Percentiles rank a stretch among this genome's conserved stretches.
These are phyloP conservation scores for Harpagifer antarcticus DNA, from an alignment of 2,797 vertebrate species.

Conservation along the genomic window DNA sequence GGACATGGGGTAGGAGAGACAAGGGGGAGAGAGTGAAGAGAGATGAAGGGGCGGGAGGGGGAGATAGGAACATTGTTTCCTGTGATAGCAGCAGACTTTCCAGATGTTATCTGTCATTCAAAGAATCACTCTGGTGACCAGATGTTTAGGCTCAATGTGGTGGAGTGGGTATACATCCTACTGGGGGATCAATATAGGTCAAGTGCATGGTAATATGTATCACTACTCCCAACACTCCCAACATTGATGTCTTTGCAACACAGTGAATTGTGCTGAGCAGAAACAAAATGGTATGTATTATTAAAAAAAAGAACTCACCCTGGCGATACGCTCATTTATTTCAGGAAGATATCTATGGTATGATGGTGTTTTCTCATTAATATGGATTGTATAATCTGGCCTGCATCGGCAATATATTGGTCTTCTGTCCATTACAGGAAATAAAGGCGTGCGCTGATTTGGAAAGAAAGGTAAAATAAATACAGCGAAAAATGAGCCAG, in stretches of 20 bases:
- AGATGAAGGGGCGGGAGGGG: constrained; percentile 58
- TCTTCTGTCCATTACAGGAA: constrained; percentile 62
- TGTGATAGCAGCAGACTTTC: constrained; percentile 88
- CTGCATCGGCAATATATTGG: constrained; percentile 59
- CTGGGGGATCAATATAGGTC: constrained; percentile 79
- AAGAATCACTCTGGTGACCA: constrained; percentile 82
- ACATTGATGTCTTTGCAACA: constrained; percentile 53
- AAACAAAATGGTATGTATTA: constrained; percentile 11
- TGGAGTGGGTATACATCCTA: constrained; percentile 65
- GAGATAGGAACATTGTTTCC: constrained; percentile 84
- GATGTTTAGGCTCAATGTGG: constrained; percentile 82
- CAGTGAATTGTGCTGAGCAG: constrained; percentile 17
- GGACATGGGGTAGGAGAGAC: constrained; percentile 71
- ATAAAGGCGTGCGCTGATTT: constrained; percentile 73
- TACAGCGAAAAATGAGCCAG: constrained; percentile 68
- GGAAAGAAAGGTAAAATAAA: constrained; percentile 77
- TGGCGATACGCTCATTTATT: constrained; percentile 40
- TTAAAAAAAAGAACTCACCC: constrained; percentile 19
- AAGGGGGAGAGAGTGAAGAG: constrained; percentile 47
- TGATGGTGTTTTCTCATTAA: constrained; percentile 58
- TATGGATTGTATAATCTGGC: constrained; percentile 54
- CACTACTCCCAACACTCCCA: constrained; percentile 38
- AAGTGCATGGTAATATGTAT: constrained; percentile 79
- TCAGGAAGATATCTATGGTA: constrained; percentile 31
- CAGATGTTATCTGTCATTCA: constrained; percentile 90